Evolutionary conservation across 2,888 invertebrate genomes (phyloP).

Genomic region (Aquatica leii): DNA sequence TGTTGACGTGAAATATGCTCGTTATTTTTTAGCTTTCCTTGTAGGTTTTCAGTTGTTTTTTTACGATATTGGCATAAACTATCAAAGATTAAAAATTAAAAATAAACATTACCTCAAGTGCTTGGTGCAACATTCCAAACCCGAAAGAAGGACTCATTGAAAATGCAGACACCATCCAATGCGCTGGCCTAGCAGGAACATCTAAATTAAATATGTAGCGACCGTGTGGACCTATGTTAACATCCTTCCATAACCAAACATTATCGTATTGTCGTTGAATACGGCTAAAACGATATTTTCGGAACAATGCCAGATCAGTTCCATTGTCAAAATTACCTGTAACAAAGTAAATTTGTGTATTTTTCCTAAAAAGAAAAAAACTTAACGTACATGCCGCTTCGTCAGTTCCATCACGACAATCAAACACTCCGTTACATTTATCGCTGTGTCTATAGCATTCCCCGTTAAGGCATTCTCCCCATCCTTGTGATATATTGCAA

Average conservation of each 20-base stretch:
- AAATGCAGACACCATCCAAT: conserved; percentile 94
- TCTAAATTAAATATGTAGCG: conserved; percentile 85
- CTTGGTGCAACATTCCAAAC: conserved; percentile 84
- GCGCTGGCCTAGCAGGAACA: conserved; percentile 84
- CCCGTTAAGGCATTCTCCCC: conserved; percentile 82
- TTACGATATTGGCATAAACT: no score
- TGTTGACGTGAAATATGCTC: no score
- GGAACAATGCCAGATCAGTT: conserved; percentile 76
- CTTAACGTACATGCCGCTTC: conserved; percentile 75
- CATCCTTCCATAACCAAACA: conserved; percentile 95
- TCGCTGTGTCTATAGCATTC: conserved; percentile 79
- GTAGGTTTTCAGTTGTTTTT: no score
- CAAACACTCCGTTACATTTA: conserved; percentile 78
- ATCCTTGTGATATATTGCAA: conserved; percentile 79
- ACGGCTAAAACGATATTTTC: conserved; percentile 86
- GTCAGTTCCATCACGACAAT: conserved; percentile 88
- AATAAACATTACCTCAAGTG: conserved; percentile 69
- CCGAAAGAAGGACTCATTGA: conserved; percentile 88
- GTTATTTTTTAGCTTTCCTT: no score
- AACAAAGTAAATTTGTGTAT: conserved; percentile 23
- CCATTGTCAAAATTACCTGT: conserved; percentile 69
- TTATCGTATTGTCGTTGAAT: conserved; percentile 92
- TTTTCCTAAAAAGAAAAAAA: background rate
- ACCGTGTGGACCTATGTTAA: conserved; percentile 92
- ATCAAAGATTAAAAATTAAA: background rate